phyloP scores from a whole-genome alignment of 1,140 invertebrate species.

The Heliconius congener region DNA sequence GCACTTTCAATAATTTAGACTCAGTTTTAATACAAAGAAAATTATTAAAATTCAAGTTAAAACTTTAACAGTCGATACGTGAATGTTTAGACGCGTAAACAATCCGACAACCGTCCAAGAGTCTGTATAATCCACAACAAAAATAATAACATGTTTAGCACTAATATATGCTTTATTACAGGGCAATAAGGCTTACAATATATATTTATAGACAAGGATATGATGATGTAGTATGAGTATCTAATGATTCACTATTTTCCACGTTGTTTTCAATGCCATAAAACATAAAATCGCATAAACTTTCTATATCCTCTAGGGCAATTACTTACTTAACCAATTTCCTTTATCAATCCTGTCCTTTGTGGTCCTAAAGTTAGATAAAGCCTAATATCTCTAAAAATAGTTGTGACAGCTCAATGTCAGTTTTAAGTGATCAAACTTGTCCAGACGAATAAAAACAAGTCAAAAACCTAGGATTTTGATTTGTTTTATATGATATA shows the following conservation, averaged over 20 bases:
- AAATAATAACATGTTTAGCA: not conserved
- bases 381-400: not conserved
- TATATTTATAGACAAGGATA: not conserved
- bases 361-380: slow-evolving; percentile 31
- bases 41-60: not conserved
- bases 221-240: not conserved
- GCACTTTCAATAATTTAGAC: not conserved
- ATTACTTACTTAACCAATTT: slow-evolving; percentile 53
- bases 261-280: not conserved
- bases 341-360: slow-evolving; percentile 39
- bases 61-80: slow-evolving; percentile 20
- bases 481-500: not conserved
- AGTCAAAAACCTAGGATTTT: not conserved
- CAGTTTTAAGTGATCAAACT: not conserved
- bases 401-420: not conserved
- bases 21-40: not conserved
- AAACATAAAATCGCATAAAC: not conserved
- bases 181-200: not conserved
- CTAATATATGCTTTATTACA: not conserved
- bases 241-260: not conserved
- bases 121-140: not conserved
- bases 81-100: slow-evolving; percentile 31
- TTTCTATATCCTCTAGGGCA: slow-evolving; percentile 3
- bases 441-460: not conserved
- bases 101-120: slow-evolving; percentile 21